Evolutionary conservation across 2,888 invertebrate genomes (phyloP), one percentile per base, ranked within the genome.

Genomic region (Lymantria dispar): DNA sequence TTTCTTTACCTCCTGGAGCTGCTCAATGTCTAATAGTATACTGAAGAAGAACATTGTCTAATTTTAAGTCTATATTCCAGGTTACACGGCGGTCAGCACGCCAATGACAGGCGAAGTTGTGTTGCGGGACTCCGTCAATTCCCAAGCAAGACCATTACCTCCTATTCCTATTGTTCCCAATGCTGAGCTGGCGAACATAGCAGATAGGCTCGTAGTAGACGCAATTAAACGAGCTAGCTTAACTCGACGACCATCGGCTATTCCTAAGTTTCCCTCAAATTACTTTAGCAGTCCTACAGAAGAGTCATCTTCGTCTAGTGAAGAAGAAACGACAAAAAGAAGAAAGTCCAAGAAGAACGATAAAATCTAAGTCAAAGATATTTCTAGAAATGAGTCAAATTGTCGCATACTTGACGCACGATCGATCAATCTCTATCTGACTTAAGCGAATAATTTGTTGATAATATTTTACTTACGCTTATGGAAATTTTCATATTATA

Each of bases 171-270:
- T 89, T 0, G 69, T 29, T 11, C 33, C 46, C 10, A 43, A 13
- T 1, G 15, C 40, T 14, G 52, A 53, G n/a, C 43, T 89, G 0
- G 62, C 68, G 7, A 75, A 74, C 15, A 77, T 90, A 41, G 72
- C 87, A 0, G 89, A 91, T 45, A 72, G 90, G 12, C 68, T 91
- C 5, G 89, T 90, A 0, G 87, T 73, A 0, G 91, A 91, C 54
- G 91, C 91, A 0, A 75, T 91, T 9, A 66, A 83, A 43, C 68
- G 91, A 47, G 88, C 88, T 2, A 91, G 91, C 45, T 71, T 88
- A 1, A 85, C 87, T 1, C 73, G 83, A 41, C 65, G 88, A 44
- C 86, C 88, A 0, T 82, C 86, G 0, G 71, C 80, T 1, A 81
- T 84, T 0, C 52, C 52, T 5, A 91, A 87, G 50, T 91, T 90